Evolutionary conservation across 2,797 vertebrate species (phyloP), one percentile per base, ranked within the genome.

Genomic region (Rousettus madagascariensis): DNA sequence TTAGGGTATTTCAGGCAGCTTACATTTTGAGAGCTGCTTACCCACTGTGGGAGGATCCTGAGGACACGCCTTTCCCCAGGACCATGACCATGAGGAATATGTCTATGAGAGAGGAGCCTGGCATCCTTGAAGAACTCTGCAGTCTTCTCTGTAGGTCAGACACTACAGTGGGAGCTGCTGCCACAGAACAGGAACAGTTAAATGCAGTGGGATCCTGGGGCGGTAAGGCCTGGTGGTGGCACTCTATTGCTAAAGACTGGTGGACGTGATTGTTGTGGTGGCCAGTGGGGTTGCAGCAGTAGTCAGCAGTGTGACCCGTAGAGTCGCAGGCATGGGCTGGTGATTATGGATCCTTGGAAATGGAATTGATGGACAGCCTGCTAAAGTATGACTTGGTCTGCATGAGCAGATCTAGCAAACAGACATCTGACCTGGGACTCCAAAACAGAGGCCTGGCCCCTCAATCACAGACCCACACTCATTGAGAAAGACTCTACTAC

Each of bases 231-330:
- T 33, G 4, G 33, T 7, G n/a, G 49, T 41, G 8, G 24, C 4
- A 53, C 51, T 57, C 24, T 10, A 26, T 28, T 10, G 51, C 79
- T 26, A 41, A 24, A 26, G 61, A 51, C 16, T 28, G 26, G 43
- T 30, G 13, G 71, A 36, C 1, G 0, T 33, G 22, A 33, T 11
- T 28, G 16, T 1, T 1, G 1, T 9, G 22, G 0, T 9, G 22
- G 30, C 36, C 43, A 46, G 5, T 63, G 10, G 43, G 15, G 43
- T 71, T 1, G 17, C 22, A 75, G 28, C 43, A 6, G 30, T 49
- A 6, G 12, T 20, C 69, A n/a, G 61, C 57, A 43, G 15, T 51
- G 46, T 59, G 33, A n/a, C 6, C 4, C 2, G 0, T 30, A 68
- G 80, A 78, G 33, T 10, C 3, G n/a, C 26, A 0, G 61, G 59